Base-by-base conservation (phyloP, 2,797 vertebrate genomes). In the Tympanoctomys barrerae region DNA sequence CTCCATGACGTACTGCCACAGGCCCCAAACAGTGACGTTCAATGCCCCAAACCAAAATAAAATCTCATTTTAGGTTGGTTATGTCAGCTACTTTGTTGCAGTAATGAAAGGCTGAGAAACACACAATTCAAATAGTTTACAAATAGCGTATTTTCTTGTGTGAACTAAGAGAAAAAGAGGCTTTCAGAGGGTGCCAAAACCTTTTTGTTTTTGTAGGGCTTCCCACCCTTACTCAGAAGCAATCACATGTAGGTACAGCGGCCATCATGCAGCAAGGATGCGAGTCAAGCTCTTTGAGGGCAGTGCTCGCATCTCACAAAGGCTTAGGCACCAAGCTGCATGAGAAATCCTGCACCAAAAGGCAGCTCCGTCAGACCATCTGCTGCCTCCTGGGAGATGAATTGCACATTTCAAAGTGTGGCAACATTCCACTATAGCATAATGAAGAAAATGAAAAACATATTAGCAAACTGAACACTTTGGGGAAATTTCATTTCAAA, bases 381-480 rank as follows among this genome's bases (percentile, higher is more conserved):
- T 98, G 97, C 91, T 97, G 91, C 94, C 94, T 97, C 96, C 87
- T 90, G 95, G 95, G 96, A 97, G 96, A 96, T 68, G 92, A 92
- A 78, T 13, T 97, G 96, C 95, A 98, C 96, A 97, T 96, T 97
- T 97, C 90, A 90, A 96, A 97, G 97, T 81, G 92, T 97, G 97
- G 97, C 97, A 98, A 93, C 87, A 81, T 96, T 97, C 97, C 97
- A 98, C 95, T 70, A 93, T 81, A 97, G 97, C 97, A 97, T 96
- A 98, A 97, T 96, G 97, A 97, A 97, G 93, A 96, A 97, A 97
- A 97, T 93, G 91, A 92, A 97, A 97, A 96, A 93, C 97, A 97
- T 96, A 97, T 97, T 97, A 95, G 91, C 92, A 97, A 97, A 95
- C 94, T 31, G 92, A 97, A 96, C 92, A 97, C 96, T 97, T 97